phyloP scores from a whole-genome alignment of 2,113 vertebrate genomes.

The Regulus satrapa region DNA sequence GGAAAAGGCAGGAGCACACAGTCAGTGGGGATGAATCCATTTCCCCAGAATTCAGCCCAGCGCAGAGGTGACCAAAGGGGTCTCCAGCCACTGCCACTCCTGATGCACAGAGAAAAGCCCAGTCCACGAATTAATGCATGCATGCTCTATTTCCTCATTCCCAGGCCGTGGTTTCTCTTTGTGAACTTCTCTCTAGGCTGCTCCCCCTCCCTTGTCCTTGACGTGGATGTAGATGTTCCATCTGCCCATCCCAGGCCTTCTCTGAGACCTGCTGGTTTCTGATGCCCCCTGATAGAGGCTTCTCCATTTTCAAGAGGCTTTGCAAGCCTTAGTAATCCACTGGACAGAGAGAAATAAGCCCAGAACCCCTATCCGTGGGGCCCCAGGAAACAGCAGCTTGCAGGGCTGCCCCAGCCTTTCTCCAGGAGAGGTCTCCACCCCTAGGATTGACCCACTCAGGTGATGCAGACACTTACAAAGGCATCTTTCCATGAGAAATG shows the following conservation, averaged over 20 bases:
- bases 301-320: not conserved
- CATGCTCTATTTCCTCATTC: not conserved
- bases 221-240: not conserved
- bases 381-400: not conserved
- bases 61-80: not conserved
- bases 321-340: not conserved
- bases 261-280: not conserved
- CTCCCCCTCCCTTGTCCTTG: not conserved
- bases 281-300: not conserved
- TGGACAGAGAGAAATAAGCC: not conserved
- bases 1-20: not conserved
- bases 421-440: not conserved
- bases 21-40: fast-evolving
- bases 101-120: not conserved
- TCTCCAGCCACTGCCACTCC: not conserved
- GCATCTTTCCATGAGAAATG: not conserved
- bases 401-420: not conserved
- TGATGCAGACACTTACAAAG: not conserved
- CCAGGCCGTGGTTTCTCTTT: not conserved
- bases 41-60: not conserved
- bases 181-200: not conserved
- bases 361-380: not conserved
- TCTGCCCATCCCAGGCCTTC: not conserved
- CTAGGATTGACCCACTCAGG: not conserved
- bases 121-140: too few species aligned